Percentiles rank a stretch among this genome's conserved stretches.
Evolutionary conservation across 2,888 invertebrate genomes (phyloP).

Genomic region (Taphrorychus bicolor): DNA sequence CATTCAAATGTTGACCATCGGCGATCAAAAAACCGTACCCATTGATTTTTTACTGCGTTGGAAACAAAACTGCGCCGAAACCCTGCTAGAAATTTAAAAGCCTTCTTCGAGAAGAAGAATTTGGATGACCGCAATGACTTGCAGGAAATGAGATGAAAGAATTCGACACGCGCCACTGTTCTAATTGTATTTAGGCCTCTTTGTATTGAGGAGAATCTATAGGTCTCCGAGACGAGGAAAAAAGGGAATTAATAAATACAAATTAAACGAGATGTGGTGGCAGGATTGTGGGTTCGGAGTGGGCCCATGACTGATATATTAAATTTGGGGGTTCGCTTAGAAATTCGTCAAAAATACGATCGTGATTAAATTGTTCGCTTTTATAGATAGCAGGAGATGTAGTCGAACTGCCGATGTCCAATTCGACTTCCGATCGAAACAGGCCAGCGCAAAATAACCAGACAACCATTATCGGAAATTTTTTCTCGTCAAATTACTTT

Average conservation of each 20-base stretch:
- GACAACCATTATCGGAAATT: slow-evolving; percentile 54
- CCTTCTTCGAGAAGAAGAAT: slow-evolving; percentile 37
- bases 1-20: neutral
- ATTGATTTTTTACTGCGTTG: slow-evolving; percentile 5
- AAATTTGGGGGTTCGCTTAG: too few relatives aligned
- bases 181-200: slow-evolving; percentile 48
- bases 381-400: neutral
- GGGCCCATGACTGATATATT: neutral
- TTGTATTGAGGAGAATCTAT: slow-evolving; percentile 32
- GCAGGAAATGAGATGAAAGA: slow-evolving; percentile 48
- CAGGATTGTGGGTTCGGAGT: neutral
- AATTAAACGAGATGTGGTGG: slow-evolving; percentile 2
- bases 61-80: slow-evolving; percentile 14
- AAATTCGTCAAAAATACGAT: neutral
- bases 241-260: slow-evolving; percentile 25
- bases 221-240: slow-evolving; percentile 17
- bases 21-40: neutral
- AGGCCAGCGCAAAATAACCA: slow-evolving; percentile 49
- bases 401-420: slow-evolving; percentile 25
- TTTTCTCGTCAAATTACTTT: slow-evolving; percentile 54
- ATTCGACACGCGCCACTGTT: slow-evolving; percentile 50
- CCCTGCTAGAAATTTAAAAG: slow-evolving; percentile 5
- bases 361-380: neutral
- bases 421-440: slow-evolving; percentile 42
- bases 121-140: slow-evolving; percentile 44